These are phyloP conservation scores for Linurgus olivaceus DNA, from an alignment of 2,797 vertebrate genomes.

Conservation along the genomic window DNA sequence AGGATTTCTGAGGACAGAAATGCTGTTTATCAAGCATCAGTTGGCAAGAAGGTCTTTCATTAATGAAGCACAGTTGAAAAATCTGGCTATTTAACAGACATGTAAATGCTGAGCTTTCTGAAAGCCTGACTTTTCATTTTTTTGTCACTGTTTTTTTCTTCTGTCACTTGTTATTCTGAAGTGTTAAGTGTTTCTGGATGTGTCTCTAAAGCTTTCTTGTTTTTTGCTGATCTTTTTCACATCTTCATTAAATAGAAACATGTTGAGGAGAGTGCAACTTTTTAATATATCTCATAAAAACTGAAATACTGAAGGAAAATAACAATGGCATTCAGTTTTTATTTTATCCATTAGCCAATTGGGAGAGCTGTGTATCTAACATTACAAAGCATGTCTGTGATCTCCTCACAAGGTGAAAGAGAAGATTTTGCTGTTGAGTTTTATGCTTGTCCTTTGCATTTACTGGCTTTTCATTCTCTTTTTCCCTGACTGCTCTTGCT, in stretches of 20 bases:
- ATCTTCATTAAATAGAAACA: not conserved
- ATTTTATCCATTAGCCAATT: not conserved
- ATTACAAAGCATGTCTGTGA: not conserved
- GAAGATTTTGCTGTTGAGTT: not conserved
- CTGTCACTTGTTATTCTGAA: not conserved
- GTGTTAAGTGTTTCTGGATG: not conserved
- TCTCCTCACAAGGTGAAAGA: not conserved
- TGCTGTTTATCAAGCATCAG: not conserved
- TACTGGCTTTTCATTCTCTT: not conserved
- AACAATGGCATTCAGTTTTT: not conserved
- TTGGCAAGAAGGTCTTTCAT: not conserved
- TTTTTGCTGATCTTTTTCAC: not conserved
- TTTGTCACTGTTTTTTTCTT: not conserved
- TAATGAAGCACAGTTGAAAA: not conserved
- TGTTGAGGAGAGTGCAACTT: not conserved
- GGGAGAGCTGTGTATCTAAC: not conserved
- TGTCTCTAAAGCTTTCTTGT: not conserved
- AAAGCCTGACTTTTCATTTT: not conserved
- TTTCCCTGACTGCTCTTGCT: not conserved
- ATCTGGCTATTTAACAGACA: not conserved
- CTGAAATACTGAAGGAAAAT: not conserved
- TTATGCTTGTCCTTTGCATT: not conserved
- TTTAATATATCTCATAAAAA: not conserved
- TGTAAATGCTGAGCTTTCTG: not conserved
- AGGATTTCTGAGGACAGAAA: not conserved